Percentiles rank a stretch among this genome's conserved stretches.
Conservation (phyloP, 2,888 invertebrate species). For the Chrysolina americana region DNA sequence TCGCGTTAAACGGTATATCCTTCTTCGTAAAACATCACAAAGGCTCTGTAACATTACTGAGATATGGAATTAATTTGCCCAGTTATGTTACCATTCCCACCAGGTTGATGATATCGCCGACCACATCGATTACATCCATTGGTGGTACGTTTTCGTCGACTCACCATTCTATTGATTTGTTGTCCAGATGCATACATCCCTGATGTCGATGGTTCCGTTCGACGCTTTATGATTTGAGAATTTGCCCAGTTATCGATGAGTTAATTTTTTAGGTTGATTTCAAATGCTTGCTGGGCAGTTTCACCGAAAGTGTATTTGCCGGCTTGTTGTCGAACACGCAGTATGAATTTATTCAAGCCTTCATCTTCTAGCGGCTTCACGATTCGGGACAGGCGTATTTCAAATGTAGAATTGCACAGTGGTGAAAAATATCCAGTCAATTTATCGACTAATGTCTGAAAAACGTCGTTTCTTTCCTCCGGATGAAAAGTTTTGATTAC, state of each 20-base stretch:
- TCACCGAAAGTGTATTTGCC: conserved; percentile 57
- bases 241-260: conserved; percentile 46
- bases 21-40: no score
- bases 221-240: conserved; percentile 49
- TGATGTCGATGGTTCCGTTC: no score
- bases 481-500: no score
- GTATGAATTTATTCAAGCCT: conserved; percentile 57
- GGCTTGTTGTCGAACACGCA: conserved; percentile 58
- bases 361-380: conserved; percentile 57
- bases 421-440: conserved; percentile 58
- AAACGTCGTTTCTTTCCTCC: no score
- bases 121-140: conserved; percentile 33
- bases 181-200: no score
- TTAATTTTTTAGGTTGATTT: conserved; percentile 54
- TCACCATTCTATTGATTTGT: no score
- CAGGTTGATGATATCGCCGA: conserved; percentile 17
- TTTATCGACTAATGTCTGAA: no score
- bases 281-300: conserved; percentile 44
- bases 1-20: no score
- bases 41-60: no score
- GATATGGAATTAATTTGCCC: no score
- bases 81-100: no score
- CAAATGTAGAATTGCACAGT: conserved; percentile 57
- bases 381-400: conserved; percentile 55
- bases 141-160: conserved; percentile 20